Evolutionary conservation across 2,888 invertebrate genomes (phyloP).

Genomic region (Tachystola acroxantha): DNA sequence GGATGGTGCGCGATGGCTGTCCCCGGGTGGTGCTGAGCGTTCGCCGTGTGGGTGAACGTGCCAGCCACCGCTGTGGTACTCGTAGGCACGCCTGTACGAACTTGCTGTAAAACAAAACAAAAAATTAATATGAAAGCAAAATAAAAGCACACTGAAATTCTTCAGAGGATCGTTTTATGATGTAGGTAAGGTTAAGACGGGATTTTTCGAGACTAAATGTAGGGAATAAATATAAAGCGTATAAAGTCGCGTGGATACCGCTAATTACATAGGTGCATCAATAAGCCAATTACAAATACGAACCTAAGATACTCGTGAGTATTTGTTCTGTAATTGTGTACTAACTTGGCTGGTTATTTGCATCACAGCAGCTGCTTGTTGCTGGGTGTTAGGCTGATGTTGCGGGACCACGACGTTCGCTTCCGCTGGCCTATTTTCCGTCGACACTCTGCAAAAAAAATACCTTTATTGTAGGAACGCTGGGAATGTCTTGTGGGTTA

Average conservation of each 20-base stretch:
- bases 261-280: no score
- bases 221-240: no score
- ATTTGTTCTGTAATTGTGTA: no score
- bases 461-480: no score
- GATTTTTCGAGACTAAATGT: no score
- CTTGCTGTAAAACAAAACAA: conserved; percentile 43
- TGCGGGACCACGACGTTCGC: conserved; percentile 36
- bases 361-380: conserved; percentile 48
- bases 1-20: conserved; percentile 59
- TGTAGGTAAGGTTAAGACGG: no score
- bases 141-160: no score
- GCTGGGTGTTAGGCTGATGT: conserved; percentile 36
- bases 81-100: conserved; percentile 34
- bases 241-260: no score
- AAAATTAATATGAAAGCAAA: background rate
- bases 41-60: conserved; percentile 43
- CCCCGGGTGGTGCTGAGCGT: conserved; percentile 44
- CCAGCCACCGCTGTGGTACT: conserved; percentile 27
- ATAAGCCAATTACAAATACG: no score
- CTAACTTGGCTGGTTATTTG: conserved; percentile 66
- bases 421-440: conserved; percentile 37
- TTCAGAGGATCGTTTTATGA: no score
- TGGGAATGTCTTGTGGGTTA: no score
- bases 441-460: conserved; percentile 35
- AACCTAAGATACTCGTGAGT: no score